Conservation (phyloP, 92 coral and sea anemone genomes). For the Anthopleura xanthogrammica region DNA sequence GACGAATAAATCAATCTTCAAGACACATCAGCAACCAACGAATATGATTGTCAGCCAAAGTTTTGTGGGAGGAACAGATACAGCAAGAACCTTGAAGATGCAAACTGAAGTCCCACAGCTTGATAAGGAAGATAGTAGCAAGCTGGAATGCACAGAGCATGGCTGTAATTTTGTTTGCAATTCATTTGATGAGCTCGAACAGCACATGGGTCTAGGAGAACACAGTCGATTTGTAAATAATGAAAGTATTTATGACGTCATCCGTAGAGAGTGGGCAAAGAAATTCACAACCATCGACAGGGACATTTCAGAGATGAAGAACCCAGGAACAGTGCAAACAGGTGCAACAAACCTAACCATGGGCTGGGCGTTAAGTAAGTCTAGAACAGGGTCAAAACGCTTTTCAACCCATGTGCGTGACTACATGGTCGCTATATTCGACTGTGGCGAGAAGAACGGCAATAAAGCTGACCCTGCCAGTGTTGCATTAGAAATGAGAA, state of each 20-base stretch:
- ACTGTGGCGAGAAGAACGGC: too few relatives aligned
- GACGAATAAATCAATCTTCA: slow-evolving; percentile 23
- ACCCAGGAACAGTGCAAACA: neutral
- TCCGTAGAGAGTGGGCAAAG: slow-evolving; percentile 63
- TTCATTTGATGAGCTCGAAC: slow-evolving; percentile 11
- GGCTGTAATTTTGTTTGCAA: slow-evolving; percentile 20
- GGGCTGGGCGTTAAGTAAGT: too few relatives aligned
- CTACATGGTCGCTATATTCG: too few relatives aligned
- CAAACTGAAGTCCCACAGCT: neutral
- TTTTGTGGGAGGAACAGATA: neutral
- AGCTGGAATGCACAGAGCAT: slow-evolving; percentile 15
- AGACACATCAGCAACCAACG: slow-evolving; percentile 54
- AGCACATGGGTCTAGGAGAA: slow-evolving; percentile 31
- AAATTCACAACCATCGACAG: slow-evolving; percentile 44
- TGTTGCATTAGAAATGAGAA: too few relatives aligned
- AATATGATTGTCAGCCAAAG: slow-evolving; percentile 4
- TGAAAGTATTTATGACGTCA: slow-evolving; percentile 44
- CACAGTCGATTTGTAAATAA: slow-evolving; percentile 28
- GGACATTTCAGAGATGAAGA: neutral
- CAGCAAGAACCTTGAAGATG: neutral
- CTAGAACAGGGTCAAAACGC: too few relatives aligned
- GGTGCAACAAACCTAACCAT: slow-evolving; percentile 18
- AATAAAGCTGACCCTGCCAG: too few relatives aligned
- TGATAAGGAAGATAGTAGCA: neutral
- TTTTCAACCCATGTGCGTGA: too few relatives aligned